Evolutionary conservation across 2,113 vertebrate species (phyloP), one percentile per base, ranked within the genome.

Genomic region (Catharus minimus): DNA sequence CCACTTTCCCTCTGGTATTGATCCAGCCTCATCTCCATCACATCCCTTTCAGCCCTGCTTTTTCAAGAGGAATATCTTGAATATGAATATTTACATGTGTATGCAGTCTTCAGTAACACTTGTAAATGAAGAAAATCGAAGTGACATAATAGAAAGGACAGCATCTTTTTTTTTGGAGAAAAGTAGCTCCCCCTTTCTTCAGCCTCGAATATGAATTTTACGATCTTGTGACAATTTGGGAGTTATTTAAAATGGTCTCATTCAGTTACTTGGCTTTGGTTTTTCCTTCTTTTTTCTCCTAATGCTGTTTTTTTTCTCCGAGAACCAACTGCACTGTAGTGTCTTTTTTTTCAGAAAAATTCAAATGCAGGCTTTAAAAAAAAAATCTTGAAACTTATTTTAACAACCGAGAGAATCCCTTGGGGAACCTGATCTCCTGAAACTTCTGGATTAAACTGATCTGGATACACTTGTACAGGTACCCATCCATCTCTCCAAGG

Each of bases 181-280:
- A 90, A 65, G 88, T 44, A 93, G 44, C 83, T 95, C 76, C 90
- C 92, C 75, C 88, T 91, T 86, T 75, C 68, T 95, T 90, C 88
- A 79, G 52, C 57, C 53, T 88, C 0, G 5, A 30, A 26, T 28
- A 65, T 52, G 50, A 76, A 47, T 89, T 82, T 53, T 73, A 39
- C 0, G 1, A 55, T 82, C 67, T 62, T 68, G 52, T 1, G 7
- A 43, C 65, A 61, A 33, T 88, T 86, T 30, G 22, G 39, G 39
- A 67, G 50, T 82, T 93, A 69, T 73, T 78, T 82, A 32, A 86
- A 90, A 50, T 9, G 23, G 46, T 75, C 58, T 92, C 26, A 10
- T 76, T 61, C n/a, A 32, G 26, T 64, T 82, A 30, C 33, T 86
- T 86, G 13, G 9, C 41, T 92, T 91, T 86, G 53, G 49, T 92